These are phyloP conservation scores for Anarsia innoxiella DNA, from an alignment of 2,888 invertebrate genomes.

Conservation along the genomic window DNA sequence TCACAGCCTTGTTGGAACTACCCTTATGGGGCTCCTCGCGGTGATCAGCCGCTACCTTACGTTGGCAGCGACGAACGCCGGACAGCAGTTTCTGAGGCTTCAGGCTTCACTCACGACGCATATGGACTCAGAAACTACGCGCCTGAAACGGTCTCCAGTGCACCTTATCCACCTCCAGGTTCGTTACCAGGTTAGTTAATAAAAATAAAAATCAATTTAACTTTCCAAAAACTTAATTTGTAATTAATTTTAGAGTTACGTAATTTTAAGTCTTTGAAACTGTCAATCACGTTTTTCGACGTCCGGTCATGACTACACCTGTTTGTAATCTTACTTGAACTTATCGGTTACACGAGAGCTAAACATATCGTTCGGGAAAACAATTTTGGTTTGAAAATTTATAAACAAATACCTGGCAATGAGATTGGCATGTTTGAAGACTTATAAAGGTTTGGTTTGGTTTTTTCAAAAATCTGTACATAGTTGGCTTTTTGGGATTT, in stretches of 20 bases:
- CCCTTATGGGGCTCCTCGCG: slow-evolving; percentile 76
- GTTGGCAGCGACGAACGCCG: slow-evolving; percentile 82
- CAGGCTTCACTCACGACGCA: slow-evolving; percentile 82
- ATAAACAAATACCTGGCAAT: slow-evolving; percentile 47
- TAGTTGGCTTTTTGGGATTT: slow-evolving; percentile 19
- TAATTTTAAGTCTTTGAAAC: slow-evolving; percentile 31
- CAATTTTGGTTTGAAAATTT: slow-evolving; percentile 47
- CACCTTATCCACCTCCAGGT: slow-evolving; percentile 88
- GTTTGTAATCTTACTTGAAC: slow-evolving; percentile 60
- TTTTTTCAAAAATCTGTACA: too few relatives aligned
- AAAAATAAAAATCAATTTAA: neutral
- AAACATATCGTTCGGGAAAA: slow-evolving; percentile 47
- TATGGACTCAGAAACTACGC: slow-evolving; percentile 85
- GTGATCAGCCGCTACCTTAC: slow-evolving; percentile 81
- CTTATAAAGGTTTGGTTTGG: slow-evolving; percentile 17
- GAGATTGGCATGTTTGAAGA: slow-evolving; percentile 20
- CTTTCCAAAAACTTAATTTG: too few relatives aligned
- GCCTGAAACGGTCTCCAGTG: slow-evolving; percentile 82
- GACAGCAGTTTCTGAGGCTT: slow-evolving; percentile 77
- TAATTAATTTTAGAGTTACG: slow-evolving; percentile 3
- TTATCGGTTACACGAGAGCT: slow-evolving; percentile 48
- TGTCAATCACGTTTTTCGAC: slow-evolving; percentile 48
- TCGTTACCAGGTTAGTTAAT: slow-evolving; percentile 70
- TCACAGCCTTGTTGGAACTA: slow-evolving; percentile 86
- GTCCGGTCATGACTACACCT: slow-evolving; percentile 38